These are phyloP conservation scores for Hafferia zeledoni DNA, from an alignment of 2,797 vertebrate species.

Conservation along the genomic window DNA sequence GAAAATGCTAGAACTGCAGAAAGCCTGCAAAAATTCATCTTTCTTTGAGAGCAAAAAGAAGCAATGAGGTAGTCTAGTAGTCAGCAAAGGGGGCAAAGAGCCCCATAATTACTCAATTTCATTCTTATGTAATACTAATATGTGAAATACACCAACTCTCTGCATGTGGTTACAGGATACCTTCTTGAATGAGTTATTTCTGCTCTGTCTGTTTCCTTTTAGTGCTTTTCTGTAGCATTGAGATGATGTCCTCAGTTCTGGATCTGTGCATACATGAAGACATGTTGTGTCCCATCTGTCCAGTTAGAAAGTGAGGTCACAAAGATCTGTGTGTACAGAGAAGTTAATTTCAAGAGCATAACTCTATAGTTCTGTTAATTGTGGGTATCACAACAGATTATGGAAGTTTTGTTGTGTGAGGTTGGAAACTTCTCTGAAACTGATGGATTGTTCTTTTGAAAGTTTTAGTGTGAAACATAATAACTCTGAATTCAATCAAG, in stretches of 20 bases:
- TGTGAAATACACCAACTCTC: background rate
- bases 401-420: rapidly evolving
- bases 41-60: slow-evolving; percentile 4
- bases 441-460: background rate
- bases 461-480: background rate
- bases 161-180: background rate
- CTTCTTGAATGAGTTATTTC: background rate
- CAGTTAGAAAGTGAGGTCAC: background rate
- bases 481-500: background rate
- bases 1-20: slow-evolving; percentile 50
- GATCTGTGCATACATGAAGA: background rate
- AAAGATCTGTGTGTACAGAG: background rate
- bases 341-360: background rate
- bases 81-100: background rate
- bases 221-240: background rate
- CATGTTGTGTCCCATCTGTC: background rate
- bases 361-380: background rate
- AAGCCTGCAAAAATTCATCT: background rate
- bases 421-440: background rate
- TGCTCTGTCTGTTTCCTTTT: background rate
- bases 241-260: background rate
- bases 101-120: background rate
- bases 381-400: background rate
- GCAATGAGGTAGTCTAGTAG: background rate
- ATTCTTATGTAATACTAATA: background rate